Evolutionary conservation across 2,888 invertebrate species (phyloP), one percentile per base, ranked within the genome.

Genomic region (Hirtodrosophila alboralis): DNA sequence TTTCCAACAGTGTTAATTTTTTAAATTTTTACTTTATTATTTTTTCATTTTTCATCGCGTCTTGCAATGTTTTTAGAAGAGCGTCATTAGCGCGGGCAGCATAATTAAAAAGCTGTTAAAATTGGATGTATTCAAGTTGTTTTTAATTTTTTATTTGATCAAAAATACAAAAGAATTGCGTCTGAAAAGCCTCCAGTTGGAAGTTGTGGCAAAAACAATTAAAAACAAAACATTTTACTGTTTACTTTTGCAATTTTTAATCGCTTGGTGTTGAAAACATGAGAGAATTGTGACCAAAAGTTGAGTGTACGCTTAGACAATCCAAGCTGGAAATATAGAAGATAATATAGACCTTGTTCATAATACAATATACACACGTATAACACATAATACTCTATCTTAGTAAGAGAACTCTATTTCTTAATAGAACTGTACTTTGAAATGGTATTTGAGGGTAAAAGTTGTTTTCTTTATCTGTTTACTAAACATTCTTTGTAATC

Each of bases 81-180:
- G 74, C 69, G 65, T 62, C 73, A 79, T 76, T 79, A 75, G 69
- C 57, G 52, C 44, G 33, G 40, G 49, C 36, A 58, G 52, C 56
- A 47, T 69, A 72, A 79, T 79, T 79, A 83, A 78, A 81, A 79
- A 74, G 64, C 62, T 71, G 64, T 68, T 76, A 30, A 69, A 62
- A 61, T 61, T 71, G 41, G 30, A 45, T 51, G 40, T 37, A 34
- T 52, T 58, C 16, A 7, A 37, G 43, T 56, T 48, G 37, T 27
- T 45, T 5, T 14, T 33, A 23, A 9, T n/a, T 37, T 33, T 28
- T 56, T 40, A 18, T 41, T 37, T 2, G 56, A 41, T n/a, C n/a
- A n/a, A 28, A 28, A 59, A 59, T 31, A 79, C 76, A 81, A 78
- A 79, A 78, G 83, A 83, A 78, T 79, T 83, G 70, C 58, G 45